These are phyloP conservation scores for Mus spicilegus DNA, from an alignment of 2,113 vertebrate species.

Conservation along the genomic window DNA sequence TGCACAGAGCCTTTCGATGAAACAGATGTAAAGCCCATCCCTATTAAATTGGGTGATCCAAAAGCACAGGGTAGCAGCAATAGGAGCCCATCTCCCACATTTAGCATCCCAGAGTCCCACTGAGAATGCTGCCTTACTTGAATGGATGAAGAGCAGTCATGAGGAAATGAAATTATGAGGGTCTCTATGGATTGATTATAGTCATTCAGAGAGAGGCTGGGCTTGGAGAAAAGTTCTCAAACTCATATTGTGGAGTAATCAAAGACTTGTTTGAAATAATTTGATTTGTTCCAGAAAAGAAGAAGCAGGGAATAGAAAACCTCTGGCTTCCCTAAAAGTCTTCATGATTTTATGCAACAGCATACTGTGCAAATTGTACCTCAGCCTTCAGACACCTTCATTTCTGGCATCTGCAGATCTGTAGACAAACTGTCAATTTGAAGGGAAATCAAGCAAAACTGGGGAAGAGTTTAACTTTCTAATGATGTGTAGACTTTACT, in stretches of 20 bases:
- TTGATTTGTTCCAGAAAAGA: constrained; percentile 48
- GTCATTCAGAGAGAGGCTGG: not conserved
- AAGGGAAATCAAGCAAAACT: not conserved
- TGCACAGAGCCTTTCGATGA: not conserved
- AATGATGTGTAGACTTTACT: not conserved
- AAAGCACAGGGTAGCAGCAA: not conserved
- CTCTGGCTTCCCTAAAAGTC: not conserved
- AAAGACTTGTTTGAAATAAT: constrained; percentile 3
- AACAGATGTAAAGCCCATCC: not conserved
- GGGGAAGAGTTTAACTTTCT: not conserved
- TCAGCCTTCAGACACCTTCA: not conserved
- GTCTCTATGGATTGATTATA: not conserved
- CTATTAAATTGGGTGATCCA: not conserved
- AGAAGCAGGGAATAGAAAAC: not conserved
- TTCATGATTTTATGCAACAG: not conserved
- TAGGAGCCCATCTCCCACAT: not conserved
- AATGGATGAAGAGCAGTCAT: not conserved
- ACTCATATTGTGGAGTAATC: not conserved
- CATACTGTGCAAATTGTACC: not conserved
- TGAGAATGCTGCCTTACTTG: not conserved
- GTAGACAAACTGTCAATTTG: not conserved
- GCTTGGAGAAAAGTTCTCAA: not conserved
- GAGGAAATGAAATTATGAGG: not conserved
- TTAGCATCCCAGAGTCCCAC: not conserved
- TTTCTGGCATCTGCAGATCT: not conserved